phyloP scores from a whole-genome alignment of 1,140 invertebrate genomes.

The Drosophila orosa region DNA sequence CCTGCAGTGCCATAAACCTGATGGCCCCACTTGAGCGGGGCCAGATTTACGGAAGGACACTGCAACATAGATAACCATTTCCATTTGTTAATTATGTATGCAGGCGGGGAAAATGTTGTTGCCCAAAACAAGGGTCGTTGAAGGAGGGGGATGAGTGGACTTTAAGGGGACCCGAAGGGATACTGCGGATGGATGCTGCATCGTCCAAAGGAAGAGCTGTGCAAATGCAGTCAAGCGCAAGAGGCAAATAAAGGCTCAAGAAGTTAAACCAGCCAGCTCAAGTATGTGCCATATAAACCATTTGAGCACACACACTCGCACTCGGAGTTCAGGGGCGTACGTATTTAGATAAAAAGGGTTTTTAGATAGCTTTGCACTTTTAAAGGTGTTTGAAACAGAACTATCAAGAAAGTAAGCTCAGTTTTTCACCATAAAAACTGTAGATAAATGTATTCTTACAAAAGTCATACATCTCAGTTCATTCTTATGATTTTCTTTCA shows the following conservation, averaged over 20 bases:
- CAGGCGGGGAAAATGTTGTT: conserved; percentile 25
- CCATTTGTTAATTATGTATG: conserved; percentile 45
- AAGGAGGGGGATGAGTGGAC: neutral
- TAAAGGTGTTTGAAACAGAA: neutral
- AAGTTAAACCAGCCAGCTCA: conserved; percentile 42
- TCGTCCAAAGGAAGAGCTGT: conserved; percentile 8
- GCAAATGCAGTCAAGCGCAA: conserved; percentile 44
- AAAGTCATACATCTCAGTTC: neutral
- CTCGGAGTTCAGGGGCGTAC: conserved; percentile 4
- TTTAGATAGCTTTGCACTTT: no score
- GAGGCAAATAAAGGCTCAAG: conserved; percentile 47
- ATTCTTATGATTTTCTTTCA: neutral
- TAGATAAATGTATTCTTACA: neutral
- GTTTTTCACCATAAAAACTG: no score
- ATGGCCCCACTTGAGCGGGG: conserved; percentile 4
- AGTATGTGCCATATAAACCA: conserved; percentile 56
- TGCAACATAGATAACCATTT: conserved; percentile 25
- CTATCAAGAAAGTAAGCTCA: no score
- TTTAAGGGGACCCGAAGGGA: conserved; percentile 5
- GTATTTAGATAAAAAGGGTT: neutral
- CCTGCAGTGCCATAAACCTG: conserved; percentile 17
- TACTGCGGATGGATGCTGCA: conserved; percentile 1
- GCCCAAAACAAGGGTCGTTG: conserved; percentile 7
- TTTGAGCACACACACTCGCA: conserved; percentile 13
- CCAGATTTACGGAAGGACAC: conserved; percentile 16